Percentiles rank a stretch among this genome's conserved stretches.
Evolutionary conservation across 2,797 vertebrate species (phyloP).

Genomic region (Acanthurus tractus): DNA sequence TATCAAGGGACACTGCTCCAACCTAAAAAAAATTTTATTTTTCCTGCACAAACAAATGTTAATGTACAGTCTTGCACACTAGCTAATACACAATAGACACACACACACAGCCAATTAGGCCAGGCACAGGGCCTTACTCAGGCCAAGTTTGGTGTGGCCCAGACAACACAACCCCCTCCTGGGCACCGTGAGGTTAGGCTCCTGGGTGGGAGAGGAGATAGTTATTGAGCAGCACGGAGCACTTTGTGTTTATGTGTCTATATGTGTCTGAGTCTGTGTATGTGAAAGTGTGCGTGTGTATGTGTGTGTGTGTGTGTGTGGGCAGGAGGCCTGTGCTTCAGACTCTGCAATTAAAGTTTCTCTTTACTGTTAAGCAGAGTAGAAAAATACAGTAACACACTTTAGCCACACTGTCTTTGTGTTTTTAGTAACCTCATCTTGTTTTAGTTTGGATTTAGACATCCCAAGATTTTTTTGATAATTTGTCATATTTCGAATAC

Average conservation of each 20-base stretch:
- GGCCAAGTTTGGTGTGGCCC: conserved; percentile 56
- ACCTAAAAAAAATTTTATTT: not conserved
- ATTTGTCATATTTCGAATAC: conserved; percentile 36
- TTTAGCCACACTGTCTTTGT: conserved; percentile 3
- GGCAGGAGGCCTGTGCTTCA: conserved; percentile 59
- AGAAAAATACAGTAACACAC: conserved; percentile 11
- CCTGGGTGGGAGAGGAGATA: conserved; percentile 69
- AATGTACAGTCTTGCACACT: conserved; percentile 14
- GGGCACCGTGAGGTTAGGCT: conserved; percentile 71
- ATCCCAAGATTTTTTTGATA: conserved; percentile 18
- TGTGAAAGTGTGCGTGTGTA: conserved; percentile 6
- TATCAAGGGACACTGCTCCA: not conserved
- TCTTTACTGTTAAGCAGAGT: conserved; percentile 42
- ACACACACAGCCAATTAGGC: conserved; percentile 69
- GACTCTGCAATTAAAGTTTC: conserved; percentile 63
- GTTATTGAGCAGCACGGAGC: conserved; percentile 70
- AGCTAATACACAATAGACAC: conserved; percentile 11
- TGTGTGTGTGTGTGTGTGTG: not conserved
- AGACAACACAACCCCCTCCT: conserved; percentile 64
- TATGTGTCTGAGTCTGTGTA: conserved; percentile 10
- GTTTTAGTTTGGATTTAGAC: conserved; percentile 26
- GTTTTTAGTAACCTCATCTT: not conserved
- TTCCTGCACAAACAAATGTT: not conserved
- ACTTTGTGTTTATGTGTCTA: conserved; percentile 32
- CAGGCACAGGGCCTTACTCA: conserved; percentile 45